Conservation (phyloP, 2,797 vertebrate species). For the Lepus townsendii region DNA sequence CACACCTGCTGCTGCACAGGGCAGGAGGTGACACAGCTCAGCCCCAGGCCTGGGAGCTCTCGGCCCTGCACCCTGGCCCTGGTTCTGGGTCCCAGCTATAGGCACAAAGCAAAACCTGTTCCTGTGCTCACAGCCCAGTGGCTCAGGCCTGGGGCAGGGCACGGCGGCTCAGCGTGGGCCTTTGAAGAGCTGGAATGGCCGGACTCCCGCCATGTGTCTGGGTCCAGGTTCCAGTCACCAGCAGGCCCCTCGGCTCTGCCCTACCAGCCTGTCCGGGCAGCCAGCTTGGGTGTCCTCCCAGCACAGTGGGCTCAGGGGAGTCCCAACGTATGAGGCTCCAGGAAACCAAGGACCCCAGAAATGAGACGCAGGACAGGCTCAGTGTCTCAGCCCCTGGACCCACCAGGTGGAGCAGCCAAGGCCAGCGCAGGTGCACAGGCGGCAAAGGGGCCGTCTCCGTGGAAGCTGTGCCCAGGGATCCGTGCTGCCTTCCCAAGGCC, state of each 20-base stretch:
- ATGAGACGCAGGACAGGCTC: no score
- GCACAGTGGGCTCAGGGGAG: background rate
- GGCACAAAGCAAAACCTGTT: background rate
- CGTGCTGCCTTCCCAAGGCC: background rate
- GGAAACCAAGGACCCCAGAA: no score
- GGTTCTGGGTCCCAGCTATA: background rate
- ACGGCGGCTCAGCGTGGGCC: background rate
- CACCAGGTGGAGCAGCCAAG: background rate
- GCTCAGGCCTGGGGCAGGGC: no score
- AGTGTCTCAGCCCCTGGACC: rapidly evolving
- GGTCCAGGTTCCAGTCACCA: no score
- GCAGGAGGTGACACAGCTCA: rapidly evolving
- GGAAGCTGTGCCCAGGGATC: background rate
- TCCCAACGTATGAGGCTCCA: background rate
- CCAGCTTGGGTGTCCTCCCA: background rate
- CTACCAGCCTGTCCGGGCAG: no score
- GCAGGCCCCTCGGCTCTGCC: rapidly evolving
- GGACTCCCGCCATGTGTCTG: background rate
- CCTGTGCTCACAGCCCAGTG: rapidly evolving
- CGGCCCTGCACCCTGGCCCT: no score
- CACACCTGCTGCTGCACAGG: background rate
- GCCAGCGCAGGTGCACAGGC: background rate
- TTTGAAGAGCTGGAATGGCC: background rate
- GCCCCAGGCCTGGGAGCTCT: background rate
- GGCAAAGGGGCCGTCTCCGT: background rate